phyloP scores from a whole-genome alignment of 2,113 vertebrate genomes.

The Clarias gariepinus region DNA sequence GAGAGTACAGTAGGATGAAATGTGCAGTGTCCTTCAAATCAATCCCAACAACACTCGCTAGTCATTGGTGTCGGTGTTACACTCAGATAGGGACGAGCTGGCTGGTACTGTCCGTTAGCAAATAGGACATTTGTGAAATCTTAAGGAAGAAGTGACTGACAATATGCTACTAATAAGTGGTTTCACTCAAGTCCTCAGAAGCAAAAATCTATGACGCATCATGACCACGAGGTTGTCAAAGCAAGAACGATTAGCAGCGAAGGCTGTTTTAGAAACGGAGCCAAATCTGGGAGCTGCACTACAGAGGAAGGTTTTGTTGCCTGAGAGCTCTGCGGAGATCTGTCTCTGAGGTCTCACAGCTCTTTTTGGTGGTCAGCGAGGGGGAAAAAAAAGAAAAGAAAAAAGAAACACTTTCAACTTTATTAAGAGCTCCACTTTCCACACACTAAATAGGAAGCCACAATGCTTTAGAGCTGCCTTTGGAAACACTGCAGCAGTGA shows the following conservation, averaged over 20 bases:
- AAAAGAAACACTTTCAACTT: conserved; percentile 19
- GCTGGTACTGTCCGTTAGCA: background rate
- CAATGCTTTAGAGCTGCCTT: background rate
- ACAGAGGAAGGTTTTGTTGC: conserved; percentile 39
- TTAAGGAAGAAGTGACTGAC: background rate
- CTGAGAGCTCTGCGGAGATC: conserved; percentile 28
- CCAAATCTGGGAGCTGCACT: conserved; percentile 34
- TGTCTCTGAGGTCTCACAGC: conserved; percentile 38
- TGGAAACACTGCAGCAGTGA: background rate
- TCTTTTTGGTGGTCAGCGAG: conserved; percentile 14
- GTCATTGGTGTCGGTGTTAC: no score
- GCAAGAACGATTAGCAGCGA: conserved; percentile 39
- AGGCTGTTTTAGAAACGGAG: conserved; percentile 35
- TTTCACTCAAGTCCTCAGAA: conserved; percentile 44
- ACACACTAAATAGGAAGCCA: background rate
- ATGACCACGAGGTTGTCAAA: conserved; percentile 37
- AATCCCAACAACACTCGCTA: no score
- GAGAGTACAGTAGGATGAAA: background rate
- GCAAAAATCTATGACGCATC: conserved; percentile 40
- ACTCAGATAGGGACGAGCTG: background rate
- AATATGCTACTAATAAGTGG: conserved; percentile 1
- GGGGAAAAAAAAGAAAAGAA: background rate
- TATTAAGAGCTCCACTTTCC: conserved; percentile 24
- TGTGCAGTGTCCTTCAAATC: background rate
- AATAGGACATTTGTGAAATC: background rate